Evolutionary conservation across 2,888 invertebrate genomes (phyloP), one percentile per base, ranked within the genome.

Genomic region (Macropis europaea): DNA sequence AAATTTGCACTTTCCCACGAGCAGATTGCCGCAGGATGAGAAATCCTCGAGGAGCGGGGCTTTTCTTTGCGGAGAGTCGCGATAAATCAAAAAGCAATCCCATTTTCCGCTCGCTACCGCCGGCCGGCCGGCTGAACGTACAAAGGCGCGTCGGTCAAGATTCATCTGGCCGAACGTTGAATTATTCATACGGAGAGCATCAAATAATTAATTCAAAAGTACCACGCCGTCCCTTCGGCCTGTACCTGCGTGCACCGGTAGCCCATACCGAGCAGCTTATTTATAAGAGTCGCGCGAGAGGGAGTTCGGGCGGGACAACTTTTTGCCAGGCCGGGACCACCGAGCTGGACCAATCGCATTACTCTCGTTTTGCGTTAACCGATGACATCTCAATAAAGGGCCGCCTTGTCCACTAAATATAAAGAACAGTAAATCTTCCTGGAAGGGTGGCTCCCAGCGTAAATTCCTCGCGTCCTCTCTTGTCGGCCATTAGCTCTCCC

Each of bases 191-290:
- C 38, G 57, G 72, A 48, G 40, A 71, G 73, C 75, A 82, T 79
- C 71, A 73, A 82, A 83, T 84, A 83, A 84, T 83, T 83, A 81
- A 84, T 84, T 82, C 83, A 79, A 82, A 75, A 75, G 79, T 76
- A 82, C 71, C 71, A 72, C 32, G n/a, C 64, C 70, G 64, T 75
- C 67, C 71, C 73, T 78, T 75, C 53, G 34, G 64, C 59, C 56
- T 56, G 50, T 59, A 48, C 34, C 60, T 59, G 42, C 56, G 52
- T 45, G 53, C 54, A 40, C 53, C 52, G 13, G 61, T 67, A 52
- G 43, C 50, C 42, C 15, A 42, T 47, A 57, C 59, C 63, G 62
- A 42, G 38, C 43, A 30, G 42, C 50, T 74, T 73, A 79, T 79
- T 79, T 78, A 78, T 70, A 76, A 73, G 60, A 63, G 57, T 75